Evolutionary conservation across 2,888 invertebrate species (phyloP), one percentile per base, ranked within the genome.

Genomic region (Athrips mouffetella): DNA sequence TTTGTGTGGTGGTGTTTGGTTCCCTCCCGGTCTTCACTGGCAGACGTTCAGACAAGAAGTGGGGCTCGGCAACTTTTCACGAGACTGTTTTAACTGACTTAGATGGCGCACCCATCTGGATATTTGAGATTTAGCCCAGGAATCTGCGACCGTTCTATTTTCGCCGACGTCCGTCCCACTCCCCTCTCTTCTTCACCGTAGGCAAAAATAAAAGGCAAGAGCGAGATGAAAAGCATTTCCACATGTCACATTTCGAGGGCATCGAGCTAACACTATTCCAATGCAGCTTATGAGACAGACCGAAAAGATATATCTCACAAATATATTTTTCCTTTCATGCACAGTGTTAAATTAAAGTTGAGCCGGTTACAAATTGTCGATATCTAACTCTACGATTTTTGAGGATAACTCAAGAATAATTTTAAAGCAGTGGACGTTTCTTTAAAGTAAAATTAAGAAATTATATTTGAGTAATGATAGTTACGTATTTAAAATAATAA

Each of bases 11-110:
- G 90, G 88, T 89, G 85, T 89, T 89, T 89, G 86, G 86, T 87
- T 89, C 88, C 87, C 87, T 89, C 89, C 89, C 86, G 90, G 88
- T 91, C 92, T 91, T 91, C 91, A 91, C 92, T 91, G 91, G 91
- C 91, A 91, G 92, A 90, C 91, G 91, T 86, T 90, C 91, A 89
- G 91, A 92, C 92, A 91, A 93, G 92, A 92, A 93, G 92, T 93
- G 93, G 92, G 91, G 91, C 91, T 90, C 89, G 82, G 89, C 88
- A 89, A 88, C 89, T 89, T 90, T 90, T 89, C 86, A 89, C 89
- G 85, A 88, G 87, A 90, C 90, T 90, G 91, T 92, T 93, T 93
- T 92, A 93, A 92, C 91, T 89, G 89, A 77, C 89, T 90, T 87
- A 92, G 93, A 92, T 91, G 93, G 92, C 93, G 92, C 91, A 89